Percentiles rank a stretch among this genome's conserved stretches.
These are phyloP conservation scores for Mercenaria mercenaria DNA, from an alignment of 1,140 invertebrate species.

Conservation along the genomic window DNA sequence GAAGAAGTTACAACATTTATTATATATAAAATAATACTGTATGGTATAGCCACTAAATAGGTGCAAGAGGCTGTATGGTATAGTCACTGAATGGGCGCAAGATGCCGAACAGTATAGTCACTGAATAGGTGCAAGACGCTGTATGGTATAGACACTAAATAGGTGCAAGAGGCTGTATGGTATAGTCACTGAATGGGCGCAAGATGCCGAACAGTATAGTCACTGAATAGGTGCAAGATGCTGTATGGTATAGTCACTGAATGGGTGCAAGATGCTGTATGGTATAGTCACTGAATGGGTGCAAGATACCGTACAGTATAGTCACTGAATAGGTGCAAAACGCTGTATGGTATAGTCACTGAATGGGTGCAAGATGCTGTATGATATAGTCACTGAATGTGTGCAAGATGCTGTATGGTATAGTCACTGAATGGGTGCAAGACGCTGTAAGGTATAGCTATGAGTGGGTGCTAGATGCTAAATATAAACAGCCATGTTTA, in stretches of 20 bases:
- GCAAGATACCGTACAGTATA: no score
- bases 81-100: neutral
- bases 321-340: no score
- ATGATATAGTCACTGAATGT: neutral
- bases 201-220: no score
- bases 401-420: no score
- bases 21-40: constrained; percentile 26
- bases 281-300: neutral
- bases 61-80: neutral
- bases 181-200: neutral
- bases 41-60: neutral
- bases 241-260: neutral
- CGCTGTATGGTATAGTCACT: neutral
- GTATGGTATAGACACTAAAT: neutral
- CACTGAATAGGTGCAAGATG: no score
- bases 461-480: no score
- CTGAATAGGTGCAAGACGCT: no score
- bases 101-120: no score
- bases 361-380: neutral
- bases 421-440: no score
- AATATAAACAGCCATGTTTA: no score
- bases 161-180: neutral
- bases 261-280: neutral
- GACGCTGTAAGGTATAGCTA: no score
- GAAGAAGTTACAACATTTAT: constrained; percentile 8